Conservation (phyloP, 2,888 invertebrate species). For the Drosophila pegasa region DNA sequence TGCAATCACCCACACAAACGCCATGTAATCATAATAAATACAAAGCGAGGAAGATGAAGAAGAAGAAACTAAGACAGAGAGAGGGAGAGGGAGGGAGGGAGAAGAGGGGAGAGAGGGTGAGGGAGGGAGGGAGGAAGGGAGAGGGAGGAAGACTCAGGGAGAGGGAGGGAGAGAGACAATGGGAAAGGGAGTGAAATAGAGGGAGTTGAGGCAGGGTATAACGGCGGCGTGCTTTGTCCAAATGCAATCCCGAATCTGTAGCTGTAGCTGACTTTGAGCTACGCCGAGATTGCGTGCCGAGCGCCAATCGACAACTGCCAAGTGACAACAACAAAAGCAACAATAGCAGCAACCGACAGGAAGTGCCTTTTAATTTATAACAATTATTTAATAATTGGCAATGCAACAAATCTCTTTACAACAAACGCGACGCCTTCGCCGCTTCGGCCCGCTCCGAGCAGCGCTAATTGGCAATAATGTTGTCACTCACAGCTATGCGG, state of each 20-base stretch:
- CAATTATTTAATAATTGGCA: slow-evolving; percentile 66
- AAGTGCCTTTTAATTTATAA: slow-evolving; percentile 61
- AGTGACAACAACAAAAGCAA: slow-evolving; percentile 30
- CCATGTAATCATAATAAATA: slow-evolving; percentile 55
- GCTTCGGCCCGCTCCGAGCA: background rate
- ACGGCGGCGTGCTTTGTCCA: background rate
- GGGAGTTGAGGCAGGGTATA: background rate
- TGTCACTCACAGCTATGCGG: background rate
- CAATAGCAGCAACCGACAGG: slow-evolving; percentile 30
- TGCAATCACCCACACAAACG: slow-evolving; percentile 70
- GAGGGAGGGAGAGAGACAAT: too few relatives aligned
- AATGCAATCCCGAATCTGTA: slow-evolving; percentile 40
- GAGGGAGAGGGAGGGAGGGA: too few relatives aligned
- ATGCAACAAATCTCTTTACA: slow-evolving; percentile 37
- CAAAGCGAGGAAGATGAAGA: slow-evolving; percentile 21
- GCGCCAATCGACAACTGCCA: slow-evolving; percentile 23
- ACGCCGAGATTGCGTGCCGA: slow-evolving; percentile 41
- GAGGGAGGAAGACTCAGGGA: too few relatives aligned
- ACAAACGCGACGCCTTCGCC: slow-evolving; percentile 23
- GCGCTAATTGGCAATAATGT: slow-evolving; percentile 29
- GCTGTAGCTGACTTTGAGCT: slow-evolving; percentile 12
- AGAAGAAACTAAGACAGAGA: background rate
- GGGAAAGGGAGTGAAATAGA: background rate
- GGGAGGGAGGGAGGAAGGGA: background rate
- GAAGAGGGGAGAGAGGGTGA: too few relatives aligned